These are phyloP conservation scores for Hippocampus mohnikei DNA, from an alignment of 2,113 vertebrate genomes.

Conservation along the genomic window DNA sequence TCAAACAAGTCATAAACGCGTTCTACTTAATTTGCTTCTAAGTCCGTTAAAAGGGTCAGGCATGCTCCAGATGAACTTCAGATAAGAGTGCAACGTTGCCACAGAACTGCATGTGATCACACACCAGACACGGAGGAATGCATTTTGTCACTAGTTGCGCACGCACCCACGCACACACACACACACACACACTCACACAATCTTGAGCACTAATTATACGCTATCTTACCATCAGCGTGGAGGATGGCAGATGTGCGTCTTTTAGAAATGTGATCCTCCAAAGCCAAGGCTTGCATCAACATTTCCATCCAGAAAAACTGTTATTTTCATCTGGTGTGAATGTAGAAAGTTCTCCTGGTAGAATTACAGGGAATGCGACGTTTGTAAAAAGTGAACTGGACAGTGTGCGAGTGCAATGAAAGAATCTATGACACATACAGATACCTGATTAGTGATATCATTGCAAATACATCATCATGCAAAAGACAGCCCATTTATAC, in stretches of 20 bases:
- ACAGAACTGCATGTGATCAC: slow-evolving; percentile 33
- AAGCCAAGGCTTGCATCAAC: slow-evolving; percentile 71
- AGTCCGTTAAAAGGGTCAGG: slow-evolving; percentile 19
- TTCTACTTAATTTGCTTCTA: slow-evolving; percentile 8
- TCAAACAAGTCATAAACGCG: not conserved
- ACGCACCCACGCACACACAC: too few relatives aligned
- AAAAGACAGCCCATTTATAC: too few relatives aligned
- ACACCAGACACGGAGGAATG: slow-evolving; percentile 41
- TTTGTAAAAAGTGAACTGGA: not conserved
- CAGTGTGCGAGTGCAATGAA: not conserved
- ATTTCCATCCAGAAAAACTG: slow-evolving; percentile 77
- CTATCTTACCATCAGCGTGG: slow-evolving; percentile 78
- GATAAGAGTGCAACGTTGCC: slow-evolving; percentile 36
- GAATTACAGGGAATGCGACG: not conserved
- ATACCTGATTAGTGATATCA: too few relatives aligned
- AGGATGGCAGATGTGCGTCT: slow-evolving; percentile 76
- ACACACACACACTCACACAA: slow-evolving; percentile 7
- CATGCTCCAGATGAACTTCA: slow-evolving; percentile 40
- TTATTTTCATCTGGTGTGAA: slow-evolving; percentile 71
- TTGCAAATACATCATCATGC: too few relatives aligned
- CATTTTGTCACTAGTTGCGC: slow-evolving; percentile 22
- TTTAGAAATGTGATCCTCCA: slow-evolving; percentile 80
- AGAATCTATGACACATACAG: too few relatives aligned
- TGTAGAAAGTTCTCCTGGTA: not conserved
- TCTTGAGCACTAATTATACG: slow-evolving; percentile 36